Conservation (phyloP, 2,113 vertebrate species). For the Pseudonaja textilis region DNA sequence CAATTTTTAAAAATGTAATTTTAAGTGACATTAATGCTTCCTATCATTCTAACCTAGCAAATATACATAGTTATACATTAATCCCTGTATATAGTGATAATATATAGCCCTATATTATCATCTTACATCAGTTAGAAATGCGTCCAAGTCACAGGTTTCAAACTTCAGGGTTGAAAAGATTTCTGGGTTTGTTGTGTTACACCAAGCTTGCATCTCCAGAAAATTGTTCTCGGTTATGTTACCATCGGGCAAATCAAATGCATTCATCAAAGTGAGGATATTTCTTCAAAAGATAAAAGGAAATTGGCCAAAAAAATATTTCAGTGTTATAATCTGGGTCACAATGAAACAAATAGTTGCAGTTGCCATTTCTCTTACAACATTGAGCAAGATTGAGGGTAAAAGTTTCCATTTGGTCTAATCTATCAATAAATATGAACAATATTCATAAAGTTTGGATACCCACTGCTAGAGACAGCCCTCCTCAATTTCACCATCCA, state of each 20-base stretch:
- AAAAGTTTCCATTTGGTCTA: background rate
- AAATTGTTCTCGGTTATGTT: constrained; percentile 74
- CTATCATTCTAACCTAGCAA: background rate
- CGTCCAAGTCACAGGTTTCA: constrained; percentile 67
- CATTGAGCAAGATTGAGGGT: background rate
- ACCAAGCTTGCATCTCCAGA: constrained; percentile 46
- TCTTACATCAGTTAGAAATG: constrained; percentile 72
- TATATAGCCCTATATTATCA: background rate
- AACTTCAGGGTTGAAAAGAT: constrained; percentile 62
- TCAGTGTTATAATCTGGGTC: background rate
- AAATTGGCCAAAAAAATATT: background rate
- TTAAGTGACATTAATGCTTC: background rate
- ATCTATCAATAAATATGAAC: background rate
- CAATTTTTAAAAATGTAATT: background rate
- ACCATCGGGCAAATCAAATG: constrained; percentile 75
- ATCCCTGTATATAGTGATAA: no score
- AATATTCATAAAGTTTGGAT: background rate
- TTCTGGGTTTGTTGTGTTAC: constrained; percentile 26
- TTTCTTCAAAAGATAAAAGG: constrained; percentile 67
- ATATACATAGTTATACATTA: background rate
- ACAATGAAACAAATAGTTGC: background rate
- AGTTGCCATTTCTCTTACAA: background rate
- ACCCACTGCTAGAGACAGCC: no score
- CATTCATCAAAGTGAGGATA: constrained; percentile 75
- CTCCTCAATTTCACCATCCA: background rate